Base-by-base conservation (phyloP, 2,113 vertebrate species). In the Colistium nudipinnis region DNA sequence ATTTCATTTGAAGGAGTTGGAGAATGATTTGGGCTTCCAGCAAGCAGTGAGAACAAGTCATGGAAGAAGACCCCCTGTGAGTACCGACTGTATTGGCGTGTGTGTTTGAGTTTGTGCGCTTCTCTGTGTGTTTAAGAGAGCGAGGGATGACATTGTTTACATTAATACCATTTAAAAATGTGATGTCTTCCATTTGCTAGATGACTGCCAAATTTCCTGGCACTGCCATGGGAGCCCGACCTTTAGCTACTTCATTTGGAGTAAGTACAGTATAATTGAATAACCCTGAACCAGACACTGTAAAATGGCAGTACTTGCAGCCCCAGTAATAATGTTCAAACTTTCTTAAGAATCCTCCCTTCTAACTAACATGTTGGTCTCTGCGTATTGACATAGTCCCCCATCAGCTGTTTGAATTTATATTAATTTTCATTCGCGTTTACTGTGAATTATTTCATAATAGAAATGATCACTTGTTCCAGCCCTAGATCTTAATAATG, bases 1-100 rank as follows among this genome's bases (percentile, higher is more conserved):
- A 43, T 9, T 4, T n/a, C n/a, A n/a, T n/a, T 85, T n/a, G 6
- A 55, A 99, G 98, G 96, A 98, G 76, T 86, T 99, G 82, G 95
- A 98, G 74, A 99, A 98, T 85, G 98, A 99, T 82, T 73, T 68
- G 24, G 96, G 88, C 70, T 98, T 99, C 92, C 96, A 98, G 80
- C 94, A 97, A 85, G 96, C 96, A 52, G 93, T 97, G 30, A 94
- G 90, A 84, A 98, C 96, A 25, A 99, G 96, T 88, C 93, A 99
- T 91, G 96, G 97, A 78, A 94, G 96, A 92, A 94, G 96, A 91
- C 95, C 93, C 31, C 94, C 95, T 49, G 98, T 99, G 89, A 94
- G 94, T 68, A 43, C 0, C 3, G 0, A 30, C n/a, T 16, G 16
- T 22, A 11, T 38, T 19, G 12, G 8, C 31, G 2, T 43, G 24